Conservation (phyloP, 1,140 invertebrate species). For the Spodoptera litura region DNA sequence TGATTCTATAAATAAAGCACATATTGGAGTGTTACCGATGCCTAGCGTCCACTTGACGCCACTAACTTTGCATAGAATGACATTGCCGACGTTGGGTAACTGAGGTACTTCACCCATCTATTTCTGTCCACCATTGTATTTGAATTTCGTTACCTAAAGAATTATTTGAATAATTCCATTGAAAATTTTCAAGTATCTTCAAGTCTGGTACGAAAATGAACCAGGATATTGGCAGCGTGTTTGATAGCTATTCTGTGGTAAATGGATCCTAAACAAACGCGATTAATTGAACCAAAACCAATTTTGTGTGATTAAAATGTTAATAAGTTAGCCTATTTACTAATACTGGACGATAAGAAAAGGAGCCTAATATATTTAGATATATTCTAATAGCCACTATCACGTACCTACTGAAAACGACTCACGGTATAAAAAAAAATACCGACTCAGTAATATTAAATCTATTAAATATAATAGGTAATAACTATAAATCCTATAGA, state of each 20-base stretch:
- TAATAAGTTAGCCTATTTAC: too few relatives aligned
- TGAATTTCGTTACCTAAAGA: not conserved
- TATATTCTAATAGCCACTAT: too few relatives aligned
- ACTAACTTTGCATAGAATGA: slow-evolving; percentile 18
- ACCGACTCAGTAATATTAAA: too few relatives aligned
- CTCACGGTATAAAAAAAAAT: too few relatives aligned
- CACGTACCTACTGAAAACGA: too few relatives aligned
- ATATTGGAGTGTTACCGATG: slow-evolving; percentile 14
- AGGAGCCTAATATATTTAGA: too few relatives aligned
- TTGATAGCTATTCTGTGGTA: not conserved
- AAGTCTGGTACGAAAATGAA: not conserved
- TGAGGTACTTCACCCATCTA: slow-evolving; percentile 12
- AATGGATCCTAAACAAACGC: not conserved
- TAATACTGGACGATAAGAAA: too few relatives aligned
- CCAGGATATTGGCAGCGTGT: not conserved
- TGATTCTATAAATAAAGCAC: slow-evolving; percentile 12
- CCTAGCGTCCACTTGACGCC: slow-evolving; percentile 13
- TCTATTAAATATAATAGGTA: too few relatives aligned
- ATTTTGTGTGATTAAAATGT: not conserved
- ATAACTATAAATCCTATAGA: too few relatives aligned
- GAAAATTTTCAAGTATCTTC: not conserved
- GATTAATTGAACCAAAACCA: not conserved
- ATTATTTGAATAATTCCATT: slow-evolving; percentile 14
- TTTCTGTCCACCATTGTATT: slow-evolving; percentile 7
- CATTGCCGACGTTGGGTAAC: slow-evolving; percentile 18